Base-by-base conservation (phyloP, 2,113 vertebrate genomes). In the Apodemus speciosus region DNA sequence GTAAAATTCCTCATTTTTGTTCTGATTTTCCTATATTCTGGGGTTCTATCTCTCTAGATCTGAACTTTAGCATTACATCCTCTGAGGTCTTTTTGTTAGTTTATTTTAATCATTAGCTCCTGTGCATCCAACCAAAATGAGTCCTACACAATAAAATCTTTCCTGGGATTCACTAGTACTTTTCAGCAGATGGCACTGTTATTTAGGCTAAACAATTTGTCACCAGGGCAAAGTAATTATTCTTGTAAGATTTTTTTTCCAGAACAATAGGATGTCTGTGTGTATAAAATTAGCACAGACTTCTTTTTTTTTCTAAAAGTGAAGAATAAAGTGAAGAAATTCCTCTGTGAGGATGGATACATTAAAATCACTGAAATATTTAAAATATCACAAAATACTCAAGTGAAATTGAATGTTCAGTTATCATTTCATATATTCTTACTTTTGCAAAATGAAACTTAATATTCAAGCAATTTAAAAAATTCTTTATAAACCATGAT, bases 171-270 rank as follows among this genome's bases (percentile, higher is more conserved):
- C 97, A 85, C 92, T 94, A 11, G 40, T 95, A 43, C 91, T 97
- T 97, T 97, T 97, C 98, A 98, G 97, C 96, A 98, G 98, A 98
- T 98, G 98, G 97, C 98, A 97, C 96, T 98, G 93, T 98, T 97
- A 98, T 97, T 98, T 97, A 98, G 97, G 95, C 92, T 97, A 97
- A 98, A 89, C 75, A 86, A 83, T 96, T 92, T 97, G 85, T 90
- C 94, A 97, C 53, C 53, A 91, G 94, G 95, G 91, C 87, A 97
- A 97, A 49, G 77, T 81, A 97, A 97, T 97, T 96, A 96, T 94
- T 89, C 92, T 95, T 43, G 93, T 60, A 75, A 0, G 3, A 10
- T n/a, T 75, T 92, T 53, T 53, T 94, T 89, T 92, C 85, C 83
- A 92, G 76, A 97, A 95, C 80, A 97, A 97, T 84, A 94, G 84